These are phyloP conservation scores for Crotalus tigris DNA, from an alignment of 2,113 vertebrate genomes.

Conservation along the genomic window DNA sequence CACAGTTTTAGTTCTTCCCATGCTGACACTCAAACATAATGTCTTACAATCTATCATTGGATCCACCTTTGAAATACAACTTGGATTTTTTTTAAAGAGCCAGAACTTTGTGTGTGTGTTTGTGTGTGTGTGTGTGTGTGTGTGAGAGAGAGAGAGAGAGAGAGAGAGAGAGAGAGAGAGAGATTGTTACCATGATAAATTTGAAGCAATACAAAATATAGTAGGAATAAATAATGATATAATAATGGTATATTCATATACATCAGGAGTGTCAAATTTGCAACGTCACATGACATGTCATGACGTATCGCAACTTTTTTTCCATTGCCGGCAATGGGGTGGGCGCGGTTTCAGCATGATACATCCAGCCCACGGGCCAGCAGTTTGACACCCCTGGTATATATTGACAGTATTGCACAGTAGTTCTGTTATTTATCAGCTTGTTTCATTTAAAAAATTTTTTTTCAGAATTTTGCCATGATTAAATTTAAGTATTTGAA, in stretches of 20 bases:
- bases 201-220: slow-evolving; percentile 10
- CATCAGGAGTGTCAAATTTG: background rate
- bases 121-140: background rate
- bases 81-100: slow-evolving; percentile 26
- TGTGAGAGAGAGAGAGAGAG: background rate
- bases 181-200: slow-evolving; percentile 8
- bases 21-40: slow-evolving; percentile 28
- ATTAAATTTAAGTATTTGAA: fast-evolving
- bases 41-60: slow-evolving; percentile 53
- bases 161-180: background rate
- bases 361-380: no score
- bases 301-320: no score
- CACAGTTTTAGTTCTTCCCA: slow-evolving; percentile 53
- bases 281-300: no score
- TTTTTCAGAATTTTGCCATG: background rate
- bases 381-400: no score
- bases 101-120: background rate
- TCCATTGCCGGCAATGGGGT: no score
- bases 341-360: no score
- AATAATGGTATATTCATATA: slow-evolving; percentile 32
- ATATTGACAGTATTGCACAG: slow-evolving; percentile 28
- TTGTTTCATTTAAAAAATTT: slow-evolving; percentile 26
- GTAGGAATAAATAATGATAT: slow-evolving; percentile 50
- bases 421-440: slow-evolving; percentile 24
- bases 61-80: slow-evolving; percentile 49